Conservation (phyloP, 2,888 invertebrate genomes). For the Eupithecia pulchellata region DNA sequence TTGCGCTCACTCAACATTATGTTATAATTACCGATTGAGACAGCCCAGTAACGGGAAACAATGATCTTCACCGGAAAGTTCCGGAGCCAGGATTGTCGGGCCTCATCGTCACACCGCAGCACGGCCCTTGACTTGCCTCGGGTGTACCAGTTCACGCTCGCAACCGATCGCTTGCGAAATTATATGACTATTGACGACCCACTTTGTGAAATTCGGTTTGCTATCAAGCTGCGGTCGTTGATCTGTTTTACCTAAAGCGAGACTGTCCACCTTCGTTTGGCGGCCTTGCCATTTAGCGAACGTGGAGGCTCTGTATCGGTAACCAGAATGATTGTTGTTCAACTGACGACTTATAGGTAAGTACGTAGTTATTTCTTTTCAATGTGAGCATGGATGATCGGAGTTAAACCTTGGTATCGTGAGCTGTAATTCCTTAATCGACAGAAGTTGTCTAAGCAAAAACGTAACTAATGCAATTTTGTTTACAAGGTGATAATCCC, state of each 20-base stretch:
- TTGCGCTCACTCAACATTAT: slow-evolving; percentile 7
- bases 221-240: slow-evolving; percentile 68
- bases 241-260: slow-evolving; percentile 68
- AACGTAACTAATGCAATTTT: slow-evolving; percentile 75
- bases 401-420: neutral
- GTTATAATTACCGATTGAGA: neutral
- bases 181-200: slow-evolving; percentile 74
- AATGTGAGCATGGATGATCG: neutral
- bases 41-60: neutral
- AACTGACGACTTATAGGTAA: neutral
- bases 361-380: neutral
- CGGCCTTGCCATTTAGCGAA: slow-evolving; percentile 56
- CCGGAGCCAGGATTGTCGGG: slow-evolving; percentile 42
- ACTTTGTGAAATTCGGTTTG: slow-evolving; percentile 80
- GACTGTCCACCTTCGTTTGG: slow-evolving; percentile 41
- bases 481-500: slow-evolving; percentile 82
- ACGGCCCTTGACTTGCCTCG: slow-evolving; percentile 78
- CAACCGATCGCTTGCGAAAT: slow-evolving; percentile 83
- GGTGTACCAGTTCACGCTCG: slow-evolving; percentile 81
- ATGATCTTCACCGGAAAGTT: slow-evolving; percentile 12
- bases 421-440: slow-evolving; percentile 15
- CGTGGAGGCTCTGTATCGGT: slow-evolving; percentile 50
- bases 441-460: slow-evolving; percentile 47
- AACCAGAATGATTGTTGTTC: slow-evolving; percentile 52
- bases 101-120: slow-evolving; percentile 60